Conservation (phyloP, 2,888 invertebrate species). For the Heliothis peltigera region DNA sequence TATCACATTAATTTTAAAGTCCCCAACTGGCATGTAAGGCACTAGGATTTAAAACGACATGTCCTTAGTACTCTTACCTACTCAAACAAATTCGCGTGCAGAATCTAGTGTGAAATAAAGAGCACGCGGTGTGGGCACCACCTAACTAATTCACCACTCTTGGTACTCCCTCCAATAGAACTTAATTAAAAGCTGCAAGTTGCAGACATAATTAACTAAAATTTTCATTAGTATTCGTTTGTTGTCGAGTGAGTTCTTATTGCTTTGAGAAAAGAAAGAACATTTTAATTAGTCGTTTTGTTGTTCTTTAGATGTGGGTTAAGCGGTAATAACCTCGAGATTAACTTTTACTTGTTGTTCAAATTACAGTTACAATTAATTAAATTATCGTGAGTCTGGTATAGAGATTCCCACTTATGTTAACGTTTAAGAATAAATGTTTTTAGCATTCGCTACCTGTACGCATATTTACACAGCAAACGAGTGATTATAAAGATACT, state of each 20-base stretch:
- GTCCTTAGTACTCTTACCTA: too few relatives aligned
- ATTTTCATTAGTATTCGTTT: conserved; percentile 59
- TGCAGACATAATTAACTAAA: conserved; percentile 58
- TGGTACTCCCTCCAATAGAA: conserved; percentile 9
- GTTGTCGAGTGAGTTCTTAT: conserved; percentile 23
- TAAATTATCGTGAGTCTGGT: too few relatives aligned
- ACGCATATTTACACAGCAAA: too few relatives aligned
- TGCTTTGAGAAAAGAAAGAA: conserved; percentile 9
- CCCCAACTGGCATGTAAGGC: too few relatives aligned
- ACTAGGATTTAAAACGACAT: too few relatives aligned
- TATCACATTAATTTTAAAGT: too few relatives aligned
- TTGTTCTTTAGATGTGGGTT: neutral
- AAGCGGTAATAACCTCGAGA: neutral
- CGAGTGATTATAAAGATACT: too few relatives aligned
- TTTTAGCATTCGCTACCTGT: too few relatives aligned
- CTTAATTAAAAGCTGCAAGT: conserved; percentile 60
- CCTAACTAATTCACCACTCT: conserved; percentile 15
- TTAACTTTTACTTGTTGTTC: neutral
- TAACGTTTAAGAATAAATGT: too few relatives aligned
- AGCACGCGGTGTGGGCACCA: neutral
- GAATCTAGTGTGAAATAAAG: neutral
- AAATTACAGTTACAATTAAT: too few relatives aligned
- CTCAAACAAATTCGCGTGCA: neutral
- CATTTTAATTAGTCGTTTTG: conserved; percentile 9
- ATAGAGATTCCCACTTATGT: too few relatives aligned